Conservation (phyloP, 2,113 vertebrate species). For the Platycercus adscitus region DNA sequence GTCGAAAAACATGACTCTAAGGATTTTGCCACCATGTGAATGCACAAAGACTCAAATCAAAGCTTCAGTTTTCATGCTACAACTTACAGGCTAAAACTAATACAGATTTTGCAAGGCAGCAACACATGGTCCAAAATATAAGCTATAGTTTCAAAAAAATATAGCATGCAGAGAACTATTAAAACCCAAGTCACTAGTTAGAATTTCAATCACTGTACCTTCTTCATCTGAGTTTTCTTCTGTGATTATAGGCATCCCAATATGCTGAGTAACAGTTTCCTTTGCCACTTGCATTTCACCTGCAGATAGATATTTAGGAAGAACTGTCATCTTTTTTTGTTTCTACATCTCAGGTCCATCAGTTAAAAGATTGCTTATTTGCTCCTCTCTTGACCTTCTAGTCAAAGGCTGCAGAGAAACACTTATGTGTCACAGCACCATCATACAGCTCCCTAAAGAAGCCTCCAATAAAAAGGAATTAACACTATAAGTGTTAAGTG, state of each 20-base stretch:
- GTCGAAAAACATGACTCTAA: accelerated
- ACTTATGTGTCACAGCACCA: background rate
- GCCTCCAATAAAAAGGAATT: background rate
- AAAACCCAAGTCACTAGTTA: background rate
- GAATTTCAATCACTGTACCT: slow-evolving; percentile 42
- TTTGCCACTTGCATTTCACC: background rate
- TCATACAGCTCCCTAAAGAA: background rate
- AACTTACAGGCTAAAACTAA: background rate
- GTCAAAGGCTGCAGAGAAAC: background rate
- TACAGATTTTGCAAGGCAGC: background rate
- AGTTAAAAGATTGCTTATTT: background rate
- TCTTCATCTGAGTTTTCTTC: slow-evolving; percentile 52
- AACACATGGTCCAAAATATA: background rate
- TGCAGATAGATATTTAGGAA: slow-evolving; percentile 27
- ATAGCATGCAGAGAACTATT: background rate
- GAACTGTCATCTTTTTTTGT: background rate
- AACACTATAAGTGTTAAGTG: background rate
- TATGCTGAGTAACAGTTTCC: background rate
- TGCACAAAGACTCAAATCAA: background rate
- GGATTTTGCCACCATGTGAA: accelerated
- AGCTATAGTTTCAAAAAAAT: background rate
- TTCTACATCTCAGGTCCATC: background rate
- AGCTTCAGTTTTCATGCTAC: background rate
- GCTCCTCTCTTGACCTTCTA: background rate
- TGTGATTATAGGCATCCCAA: slow-evolving; percentile 75